phyloP scores from a whole-genome alignment of 2,888 invertebrate genomes.

The Ichneumoninae sp. region DNA sequence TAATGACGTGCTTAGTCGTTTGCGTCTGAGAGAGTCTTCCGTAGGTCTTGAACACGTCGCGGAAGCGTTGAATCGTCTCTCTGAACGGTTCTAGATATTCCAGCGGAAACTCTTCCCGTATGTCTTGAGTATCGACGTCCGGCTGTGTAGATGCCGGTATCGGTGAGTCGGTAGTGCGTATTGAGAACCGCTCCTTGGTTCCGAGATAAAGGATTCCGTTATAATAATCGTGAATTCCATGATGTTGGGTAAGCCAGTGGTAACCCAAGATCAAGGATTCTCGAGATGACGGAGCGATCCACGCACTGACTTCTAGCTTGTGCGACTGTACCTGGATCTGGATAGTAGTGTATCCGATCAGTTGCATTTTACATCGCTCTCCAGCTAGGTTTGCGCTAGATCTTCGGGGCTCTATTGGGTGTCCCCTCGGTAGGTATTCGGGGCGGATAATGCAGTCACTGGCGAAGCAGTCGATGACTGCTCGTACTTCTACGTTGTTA shows the following conservation, averaged over 20 bases:
- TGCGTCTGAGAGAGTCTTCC: slow-evolving; percentile 2
- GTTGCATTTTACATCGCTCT: neutral
- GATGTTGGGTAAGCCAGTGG: neutral
- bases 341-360: neutral
- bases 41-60: neutral
- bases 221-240: neutral
- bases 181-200: neutral
- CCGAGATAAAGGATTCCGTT: neutral
- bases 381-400: neutral
- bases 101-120: neutral
- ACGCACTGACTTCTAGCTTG: neutral
- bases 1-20: neutral
- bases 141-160: neutral
- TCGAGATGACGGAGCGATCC: neutral
- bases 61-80: neutral
- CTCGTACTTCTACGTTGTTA: neutral
- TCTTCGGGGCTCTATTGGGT: neutral
- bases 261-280: slow-evolving; percentile 9
- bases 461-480: slow-evolving; percentile 15
- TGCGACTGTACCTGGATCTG: neutral
- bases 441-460: slow-evolving; percentile 21
- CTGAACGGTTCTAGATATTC: neutral
- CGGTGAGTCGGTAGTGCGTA: neutral
- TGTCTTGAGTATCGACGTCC: neutral
- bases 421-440: neutral